Conservation (phyloP, 1,140 invertebrate genomes). For the Lamellibrachia luymesi region DNA sequence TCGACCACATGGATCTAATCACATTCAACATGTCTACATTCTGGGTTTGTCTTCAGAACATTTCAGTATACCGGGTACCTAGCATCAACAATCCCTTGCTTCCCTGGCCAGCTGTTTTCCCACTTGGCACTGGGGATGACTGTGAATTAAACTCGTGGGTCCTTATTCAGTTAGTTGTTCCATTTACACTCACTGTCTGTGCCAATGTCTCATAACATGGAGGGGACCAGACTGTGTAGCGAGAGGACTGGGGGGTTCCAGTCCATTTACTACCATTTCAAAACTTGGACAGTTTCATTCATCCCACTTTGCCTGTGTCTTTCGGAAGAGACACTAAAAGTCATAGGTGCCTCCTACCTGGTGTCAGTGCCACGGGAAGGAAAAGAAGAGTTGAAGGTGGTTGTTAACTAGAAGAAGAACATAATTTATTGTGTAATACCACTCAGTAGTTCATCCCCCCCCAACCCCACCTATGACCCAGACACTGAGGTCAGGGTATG, state of each 20-base stretch:
- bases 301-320: no score
- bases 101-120: not conserved
- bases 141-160: not conserved
- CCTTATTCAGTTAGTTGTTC: not conserved
- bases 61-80: not conserved
- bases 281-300: no score
- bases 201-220: not conserved
- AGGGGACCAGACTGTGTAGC: no score
- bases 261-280: no score
- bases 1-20: not conserved
- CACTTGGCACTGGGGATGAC: not conserved
- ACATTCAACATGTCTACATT: not conserved
- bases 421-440: not conserved
- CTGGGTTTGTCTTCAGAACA: not conserved
- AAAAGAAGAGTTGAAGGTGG: no score
- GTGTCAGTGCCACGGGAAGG: no score
- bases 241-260: no score
- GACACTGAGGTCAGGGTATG: not conserved
- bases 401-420: not conserved
- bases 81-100: not conserved
- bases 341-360: no score
- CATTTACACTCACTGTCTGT: not conserved
- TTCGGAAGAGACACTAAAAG: no score
- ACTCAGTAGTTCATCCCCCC: not conserved
- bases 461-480: not conserved